Evolutionary conservation across 2,797 vertebrate genomes (phyloP).

Genomic region (Cirrhinus mrigala): DNA sequence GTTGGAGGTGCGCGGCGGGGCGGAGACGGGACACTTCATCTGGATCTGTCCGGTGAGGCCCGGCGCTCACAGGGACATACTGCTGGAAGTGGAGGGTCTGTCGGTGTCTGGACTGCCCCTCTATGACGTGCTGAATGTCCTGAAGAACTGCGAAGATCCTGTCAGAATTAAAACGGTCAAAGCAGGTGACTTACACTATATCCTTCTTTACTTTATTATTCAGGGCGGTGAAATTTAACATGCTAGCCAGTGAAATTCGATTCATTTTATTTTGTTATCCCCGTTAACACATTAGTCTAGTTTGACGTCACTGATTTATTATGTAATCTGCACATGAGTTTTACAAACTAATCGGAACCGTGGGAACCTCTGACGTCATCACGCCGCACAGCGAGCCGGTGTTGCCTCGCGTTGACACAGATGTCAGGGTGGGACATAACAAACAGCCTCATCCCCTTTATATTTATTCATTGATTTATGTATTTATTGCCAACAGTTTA

Average conservation of each 20-base stretch:
- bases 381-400: too few species aligned
- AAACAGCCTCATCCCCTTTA: too few species aligned
- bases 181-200: not conserved
- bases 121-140: not conserved
- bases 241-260: not conserved
- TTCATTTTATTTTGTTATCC: not conserved
- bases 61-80: not conserved
- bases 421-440: too few species aligned
- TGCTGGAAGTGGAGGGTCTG: conserved; percentile 8
- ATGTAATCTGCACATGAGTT: not conserved
- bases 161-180: not conserved
- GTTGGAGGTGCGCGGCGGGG: not conserved
- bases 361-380: not conserved
- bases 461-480: too few species aligned
- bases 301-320: not conserved
- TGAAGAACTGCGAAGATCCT: not conserved
- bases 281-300: not conserved
- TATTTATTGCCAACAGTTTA: too few species aligned
- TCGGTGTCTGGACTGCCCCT: not conserved
- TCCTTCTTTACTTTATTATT: not conserved
- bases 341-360: not conserved
- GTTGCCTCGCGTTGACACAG: too few species aligned
- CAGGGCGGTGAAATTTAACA: not conserved
- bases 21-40: not conserved
- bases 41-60: not conserved